Percentiles rank a stretch among this genome's conserved stretches.
These are phyloP conservation scores for Sinella curviseta DNA, from an alignment of 1,140 invertebrate genomes.

Conservation along the genomic window DNA sequence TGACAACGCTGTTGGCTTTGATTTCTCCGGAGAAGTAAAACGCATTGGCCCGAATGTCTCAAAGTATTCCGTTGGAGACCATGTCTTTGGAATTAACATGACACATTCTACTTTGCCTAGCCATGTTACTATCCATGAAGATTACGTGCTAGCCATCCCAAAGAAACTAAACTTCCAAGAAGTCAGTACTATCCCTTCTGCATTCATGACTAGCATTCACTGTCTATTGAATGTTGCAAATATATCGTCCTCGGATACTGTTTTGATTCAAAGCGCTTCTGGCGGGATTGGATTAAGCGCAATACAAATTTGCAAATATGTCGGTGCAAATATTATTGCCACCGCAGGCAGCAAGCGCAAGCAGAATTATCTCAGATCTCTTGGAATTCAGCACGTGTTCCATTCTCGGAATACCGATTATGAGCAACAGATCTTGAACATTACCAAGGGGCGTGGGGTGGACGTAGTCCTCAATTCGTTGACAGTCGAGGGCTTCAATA, in stretches of 20 bases:
- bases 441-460: neutral
- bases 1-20: neutral
- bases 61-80: neutral
- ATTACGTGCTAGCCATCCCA: neutral
- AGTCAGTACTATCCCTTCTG: neutral
- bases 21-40: neutral
- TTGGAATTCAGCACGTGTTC: neutral
- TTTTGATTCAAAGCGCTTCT: neutral
- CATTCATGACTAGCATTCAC: neutral
- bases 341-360: neutral
- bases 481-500: neutral
- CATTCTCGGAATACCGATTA: neutral
- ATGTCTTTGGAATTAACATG: neutral
- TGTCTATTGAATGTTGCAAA: neutral
- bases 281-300: neutral
- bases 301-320: neutral
- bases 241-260: neutral
- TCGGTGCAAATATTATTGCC: neutral
- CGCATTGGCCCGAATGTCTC: neutral
- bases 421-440: neutral
- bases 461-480: neutral
- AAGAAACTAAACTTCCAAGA: neutral
- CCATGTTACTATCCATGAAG: neutral
- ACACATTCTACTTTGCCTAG: neutral
- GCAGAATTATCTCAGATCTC: neutral